These are phyloP conservation scores for Caenorhabditis virilis DNA, from an alignment of 2,888 invertebrate species.

Conservation along the genomic window DNA sequence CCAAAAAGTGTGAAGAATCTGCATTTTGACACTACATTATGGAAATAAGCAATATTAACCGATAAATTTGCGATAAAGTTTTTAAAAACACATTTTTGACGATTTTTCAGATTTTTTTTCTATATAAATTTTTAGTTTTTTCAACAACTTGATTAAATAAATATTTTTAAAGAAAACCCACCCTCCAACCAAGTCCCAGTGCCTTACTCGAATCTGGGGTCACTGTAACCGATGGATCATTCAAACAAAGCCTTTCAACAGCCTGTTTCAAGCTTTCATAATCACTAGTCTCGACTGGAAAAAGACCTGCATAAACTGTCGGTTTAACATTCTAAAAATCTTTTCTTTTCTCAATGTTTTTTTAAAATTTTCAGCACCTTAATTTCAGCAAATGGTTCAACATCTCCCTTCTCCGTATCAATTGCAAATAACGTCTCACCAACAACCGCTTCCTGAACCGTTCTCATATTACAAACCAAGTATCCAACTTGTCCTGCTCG, in stretches of 20 bases:
- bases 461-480: conserved; percentile 81
- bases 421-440: conserved; percentile 63
- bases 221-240: conserved; percentile 89
- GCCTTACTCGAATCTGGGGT: conserved; percentile 75
- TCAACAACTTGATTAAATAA: neutral
- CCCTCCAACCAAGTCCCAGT: conserved; percentile 72
- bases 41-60: too few species aligned
- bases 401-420: conserved; percentile 73
- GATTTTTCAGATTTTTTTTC: too few species aligned
- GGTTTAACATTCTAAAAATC: conserved; percentile 75
- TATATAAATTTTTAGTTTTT: neutral
- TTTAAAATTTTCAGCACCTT: conserved; percentile 8
- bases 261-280: conserved; percentile 74
- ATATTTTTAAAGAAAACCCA: conserved; percentile 11
- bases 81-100: too few species aligned
- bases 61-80: too few species aligned
- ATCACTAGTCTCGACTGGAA: conserved; percentile 79
- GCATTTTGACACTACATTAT: too few species aligned
- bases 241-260: conserved; percentile 87
- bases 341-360: neutral
- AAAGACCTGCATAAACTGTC: conserved; percentile 85
- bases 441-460: conserved; percentile 69
- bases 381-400: conserved; percentile 76
- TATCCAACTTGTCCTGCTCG: conserved; percentile 91
- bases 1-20: too few species aligned